Evolutionary conservation across 1,140 invertebrate species (phyloP).

Genomic region (Paralvinella palmiformis): DNA sequence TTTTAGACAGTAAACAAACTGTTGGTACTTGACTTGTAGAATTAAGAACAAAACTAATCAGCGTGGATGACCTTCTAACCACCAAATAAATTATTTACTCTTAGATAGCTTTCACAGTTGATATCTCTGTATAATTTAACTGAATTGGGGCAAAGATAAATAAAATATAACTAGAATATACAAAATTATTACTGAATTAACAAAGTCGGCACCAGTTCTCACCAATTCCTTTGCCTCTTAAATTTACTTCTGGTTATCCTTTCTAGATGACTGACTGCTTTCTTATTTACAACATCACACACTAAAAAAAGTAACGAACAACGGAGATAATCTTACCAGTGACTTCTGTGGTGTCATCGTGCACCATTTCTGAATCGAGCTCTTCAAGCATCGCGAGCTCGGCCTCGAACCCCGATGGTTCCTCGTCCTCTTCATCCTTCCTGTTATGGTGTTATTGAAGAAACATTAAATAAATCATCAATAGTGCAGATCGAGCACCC

Average conservation of each 20-base stretch:
- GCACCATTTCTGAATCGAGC: slow-evolving; percentile 32
- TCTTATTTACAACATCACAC: not conserved
- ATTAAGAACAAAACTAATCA: too few relatives aligned
- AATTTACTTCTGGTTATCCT: not conserved
- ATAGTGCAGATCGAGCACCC: too few relatives aligned
- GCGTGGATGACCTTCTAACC: too few relatives aligned
- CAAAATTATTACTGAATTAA: not conserved
- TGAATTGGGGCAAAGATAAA: too few relatives aligned
- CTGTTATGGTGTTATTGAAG: too few relatives aligned
- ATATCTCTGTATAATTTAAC: too few relatives aligned
- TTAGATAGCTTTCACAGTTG: too few relatives aligned
- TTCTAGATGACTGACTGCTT: not conserved
- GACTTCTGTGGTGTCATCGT: slow-evolving; percentile 18
- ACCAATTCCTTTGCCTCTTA: not conserved
- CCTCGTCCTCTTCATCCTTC: slow-evolving; percentile 31
- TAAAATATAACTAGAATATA: too few relatives aligned
- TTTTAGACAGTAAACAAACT: too few relatives aligned
- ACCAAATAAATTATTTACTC: too few relatives aligned
- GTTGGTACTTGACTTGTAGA: too few relatives aligned
- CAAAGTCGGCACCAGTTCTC: not conserved
- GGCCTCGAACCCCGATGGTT: slow-evolving; percentile 39
- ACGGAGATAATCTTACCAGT: not conserved
- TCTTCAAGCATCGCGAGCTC: slow-evolving; percentile 46
- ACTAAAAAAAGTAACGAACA: not conserved
- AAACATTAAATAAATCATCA: too few relatives aligned